A percentile compares a stretch with the other conserved stretches of the same genome.
phyloP scores from a whole-genome alignment of 2,797 vertebrate genomes.

The Coendou prehensilis region DNA sequence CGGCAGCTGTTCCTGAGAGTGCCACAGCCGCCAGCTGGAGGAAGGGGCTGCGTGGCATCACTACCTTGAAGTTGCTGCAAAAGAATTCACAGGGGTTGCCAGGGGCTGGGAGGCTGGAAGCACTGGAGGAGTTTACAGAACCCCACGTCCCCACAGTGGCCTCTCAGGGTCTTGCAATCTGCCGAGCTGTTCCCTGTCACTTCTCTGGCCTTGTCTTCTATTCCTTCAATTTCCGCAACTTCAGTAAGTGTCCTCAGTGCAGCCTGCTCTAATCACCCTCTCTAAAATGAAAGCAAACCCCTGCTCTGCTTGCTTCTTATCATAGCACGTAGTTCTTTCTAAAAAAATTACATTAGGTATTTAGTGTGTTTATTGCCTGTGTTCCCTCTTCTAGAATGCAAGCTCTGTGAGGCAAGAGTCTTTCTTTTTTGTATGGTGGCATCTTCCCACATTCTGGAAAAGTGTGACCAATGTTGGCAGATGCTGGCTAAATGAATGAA shows the following conservation, averaged over 20 bases:
- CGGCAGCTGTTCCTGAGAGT: neutral
- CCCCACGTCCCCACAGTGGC: neutral
- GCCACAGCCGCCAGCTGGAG: neutral
- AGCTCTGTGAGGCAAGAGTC: neutral
- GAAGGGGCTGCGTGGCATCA: neutral
- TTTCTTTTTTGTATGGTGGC: neutral
- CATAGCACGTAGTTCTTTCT: neutral
- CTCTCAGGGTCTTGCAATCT: neutral
- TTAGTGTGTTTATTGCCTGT: neutral
- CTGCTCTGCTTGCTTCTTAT: neutral
- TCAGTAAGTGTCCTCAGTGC: neutral
- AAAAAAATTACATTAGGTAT: neutral
- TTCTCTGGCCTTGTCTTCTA: neutral
- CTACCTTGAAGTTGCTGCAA: neutral
- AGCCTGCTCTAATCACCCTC: neutral
- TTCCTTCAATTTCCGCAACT: neutral
- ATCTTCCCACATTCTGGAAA: neutral
- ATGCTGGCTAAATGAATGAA: slow-evolving; percentile 12
- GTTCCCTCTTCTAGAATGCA: neutral
- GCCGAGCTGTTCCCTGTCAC: neutral
- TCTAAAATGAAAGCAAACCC: neutral
- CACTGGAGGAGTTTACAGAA: neutral
- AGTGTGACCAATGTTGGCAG: neutral
- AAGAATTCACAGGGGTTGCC: neutral
- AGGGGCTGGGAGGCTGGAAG: neutral